Percentiles rank a stretch among this genome's conserved stretches.
Conservation (phyloP, 2,113 vertebrate genomes). For the Entomyzon cyanotis region DNA sequence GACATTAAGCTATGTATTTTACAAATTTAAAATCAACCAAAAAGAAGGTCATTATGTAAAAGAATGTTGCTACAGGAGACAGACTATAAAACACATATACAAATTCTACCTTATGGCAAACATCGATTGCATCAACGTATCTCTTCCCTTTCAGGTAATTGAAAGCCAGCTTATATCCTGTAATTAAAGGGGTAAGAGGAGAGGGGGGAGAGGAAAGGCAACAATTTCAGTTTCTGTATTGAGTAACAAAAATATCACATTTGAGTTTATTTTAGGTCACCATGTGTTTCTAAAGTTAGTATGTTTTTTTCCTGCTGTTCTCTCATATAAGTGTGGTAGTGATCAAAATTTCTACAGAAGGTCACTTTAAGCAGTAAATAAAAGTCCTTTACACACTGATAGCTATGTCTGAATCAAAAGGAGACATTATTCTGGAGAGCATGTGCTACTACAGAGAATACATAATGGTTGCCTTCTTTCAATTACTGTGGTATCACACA, state of each 20-base stretch:
- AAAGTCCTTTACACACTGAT: background rate
- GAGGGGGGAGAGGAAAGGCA: background rate
- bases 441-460: background rate
- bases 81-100: background rate
- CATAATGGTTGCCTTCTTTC: background rate
- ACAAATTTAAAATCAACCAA: background rate
- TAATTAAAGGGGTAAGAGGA: background rate
- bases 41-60: background rate
- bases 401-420: background rate
- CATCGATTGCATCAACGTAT: slow-evolving; percentile 90
- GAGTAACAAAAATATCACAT: background rate
- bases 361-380: background rate
- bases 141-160: slow-evolving; percentile 97
- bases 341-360: background rate
- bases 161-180: slow-evolving; percentile 97
- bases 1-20: background rate
- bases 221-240: background rate
- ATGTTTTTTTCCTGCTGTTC: background rate
- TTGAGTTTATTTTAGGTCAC: background rate
- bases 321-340: background rate
- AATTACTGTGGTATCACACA: background rate
- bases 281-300: background rate
- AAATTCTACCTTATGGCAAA: slow-evolving; percentile 92
- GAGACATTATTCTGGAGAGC: background rate
- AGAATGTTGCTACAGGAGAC: background rate